Conservation (phyloP, 2,113 vertebrate species). For the Pithys albifrons region DNA sequence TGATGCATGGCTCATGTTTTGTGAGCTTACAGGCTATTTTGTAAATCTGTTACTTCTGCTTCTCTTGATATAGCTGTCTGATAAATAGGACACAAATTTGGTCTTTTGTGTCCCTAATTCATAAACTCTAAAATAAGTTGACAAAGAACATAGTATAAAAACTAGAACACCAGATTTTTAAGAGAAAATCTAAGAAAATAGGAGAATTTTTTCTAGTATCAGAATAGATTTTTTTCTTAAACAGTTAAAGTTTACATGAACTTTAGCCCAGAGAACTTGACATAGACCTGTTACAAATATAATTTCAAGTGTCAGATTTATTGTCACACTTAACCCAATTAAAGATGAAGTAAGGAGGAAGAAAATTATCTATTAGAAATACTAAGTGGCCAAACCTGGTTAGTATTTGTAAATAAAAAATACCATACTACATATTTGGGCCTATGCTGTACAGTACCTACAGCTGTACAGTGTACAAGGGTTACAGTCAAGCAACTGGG, state of each 20-base stretch:
- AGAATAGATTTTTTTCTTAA: neutral
- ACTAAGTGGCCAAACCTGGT: neutral
- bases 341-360: neutral
- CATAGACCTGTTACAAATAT: neutral
- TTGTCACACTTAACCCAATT: neutral
- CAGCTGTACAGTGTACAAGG: neutral
- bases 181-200: neutral
- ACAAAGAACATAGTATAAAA: constrained; percentile 13
- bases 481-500: neutral
- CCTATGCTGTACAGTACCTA: neutral
- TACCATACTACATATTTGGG: neutral
- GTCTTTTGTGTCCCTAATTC: neutral
- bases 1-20: neutral
- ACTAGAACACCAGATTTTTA: neutral
- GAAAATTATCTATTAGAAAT: neutral
- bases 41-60: neutral
- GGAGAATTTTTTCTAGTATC: neutral
- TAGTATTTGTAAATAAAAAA: neutral
- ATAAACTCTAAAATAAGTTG: neutral
- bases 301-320: neutral
- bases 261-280: neutral
- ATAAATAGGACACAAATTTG: neutral
- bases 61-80: neutral
- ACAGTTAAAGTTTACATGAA: neutral
- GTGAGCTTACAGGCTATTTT: neutral